Base-by-base conservation (phyloP, 1,140 invertebrate species). In the Teleogryllus occipitalis region DNA sequence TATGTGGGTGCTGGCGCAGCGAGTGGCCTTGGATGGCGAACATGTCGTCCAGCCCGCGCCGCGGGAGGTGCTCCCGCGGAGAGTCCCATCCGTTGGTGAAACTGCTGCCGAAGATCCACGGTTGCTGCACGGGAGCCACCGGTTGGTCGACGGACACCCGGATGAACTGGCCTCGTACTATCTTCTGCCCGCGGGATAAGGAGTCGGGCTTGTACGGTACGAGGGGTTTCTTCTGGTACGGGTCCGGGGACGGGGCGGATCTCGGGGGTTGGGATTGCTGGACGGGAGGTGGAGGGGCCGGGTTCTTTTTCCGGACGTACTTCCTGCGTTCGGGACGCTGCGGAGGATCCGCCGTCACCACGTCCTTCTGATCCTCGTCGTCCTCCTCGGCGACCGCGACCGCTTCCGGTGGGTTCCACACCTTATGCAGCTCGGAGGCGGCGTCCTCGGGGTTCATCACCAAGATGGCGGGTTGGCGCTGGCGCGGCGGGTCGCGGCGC, bases 111-210 rank as follows among this genome's bases (percentile, higher is more conserved):
- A 48, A 74, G 75, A 27, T 75, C 54, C 39, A 80, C 79, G 72
- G 73, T 79, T n/a, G 78, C 48, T 39, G 80, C 15, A 77, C 39
- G 76, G n/a, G 48, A n/a, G 22, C 54, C 75, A 27, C 21, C 39
- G 65, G 47, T 22, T 79, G 77, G 76, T 81, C 80, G 0, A 81
- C 80, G 7, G 80, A 81, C 12, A 86, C 84, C 49, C 84, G 80
- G 0, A 86, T 83, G 77, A 83, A 85, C 81, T 86, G 83, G 15
- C 85, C 84, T 73, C 82, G 83, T 10, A 84, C 81, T 0, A 86
- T 80, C 78, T 84, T 83, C n/a, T 82, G 81, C 8, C 54, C 72
- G 12, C 54, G 49, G 8, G 54, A 22, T 6, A 46, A n/a, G 6
- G 22, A 21, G 15, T 80, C 47, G 27, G 7, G 74, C 5, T 22